These are phyloP conservation scores for Hyperopisus bebe DNA, from an alignment of 2,113 vertebrate genomes.

Conservation along the genomic window DNA sequence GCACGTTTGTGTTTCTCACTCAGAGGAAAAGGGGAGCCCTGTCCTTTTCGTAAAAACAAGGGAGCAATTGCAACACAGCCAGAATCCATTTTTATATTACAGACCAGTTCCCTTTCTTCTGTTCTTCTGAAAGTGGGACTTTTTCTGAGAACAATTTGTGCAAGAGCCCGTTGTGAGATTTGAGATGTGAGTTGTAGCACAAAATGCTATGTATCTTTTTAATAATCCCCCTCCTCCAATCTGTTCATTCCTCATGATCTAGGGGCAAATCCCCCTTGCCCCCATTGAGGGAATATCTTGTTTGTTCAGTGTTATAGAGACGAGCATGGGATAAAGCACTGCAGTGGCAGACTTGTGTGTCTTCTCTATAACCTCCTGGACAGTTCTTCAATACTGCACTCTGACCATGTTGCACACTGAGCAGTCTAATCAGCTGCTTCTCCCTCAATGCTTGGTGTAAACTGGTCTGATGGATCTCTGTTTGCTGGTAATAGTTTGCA, in stretches of 20 bases:
- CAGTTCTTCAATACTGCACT: background rate
- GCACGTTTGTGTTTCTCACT: background rate
- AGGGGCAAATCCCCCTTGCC: background rate
- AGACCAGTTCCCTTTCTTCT: background rate
- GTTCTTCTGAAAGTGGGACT: background rate
- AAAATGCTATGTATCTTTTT: background rate
- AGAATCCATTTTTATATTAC: background rate
- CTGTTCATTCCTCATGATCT: background rate
- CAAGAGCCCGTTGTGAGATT: background rate
- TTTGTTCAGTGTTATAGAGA: background rate
- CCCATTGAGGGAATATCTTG: background rate
- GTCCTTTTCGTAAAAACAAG: background rate
- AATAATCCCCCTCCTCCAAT: background rate
- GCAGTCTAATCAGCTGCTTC: background rate
- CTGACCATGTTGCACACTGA: background rate
- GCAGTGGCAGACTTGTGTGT: background rate
- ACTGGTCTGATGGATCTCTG: background rate
- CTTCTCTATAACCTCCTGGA: background rate
- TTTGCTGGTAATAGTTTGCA: background rate
- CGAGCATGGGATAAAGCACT: background rate
- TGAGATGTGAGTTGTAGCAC: background rate
- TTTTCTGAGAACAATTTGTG: background rate
- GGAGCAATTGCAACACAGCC: background rate
- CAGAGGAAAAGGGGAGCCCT: background rate
- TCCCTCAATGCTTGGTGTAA: background rate